Conservation (phyloP, 1,140 invertebrate genomes). For the Oryctes rhinoceros region DNA sequence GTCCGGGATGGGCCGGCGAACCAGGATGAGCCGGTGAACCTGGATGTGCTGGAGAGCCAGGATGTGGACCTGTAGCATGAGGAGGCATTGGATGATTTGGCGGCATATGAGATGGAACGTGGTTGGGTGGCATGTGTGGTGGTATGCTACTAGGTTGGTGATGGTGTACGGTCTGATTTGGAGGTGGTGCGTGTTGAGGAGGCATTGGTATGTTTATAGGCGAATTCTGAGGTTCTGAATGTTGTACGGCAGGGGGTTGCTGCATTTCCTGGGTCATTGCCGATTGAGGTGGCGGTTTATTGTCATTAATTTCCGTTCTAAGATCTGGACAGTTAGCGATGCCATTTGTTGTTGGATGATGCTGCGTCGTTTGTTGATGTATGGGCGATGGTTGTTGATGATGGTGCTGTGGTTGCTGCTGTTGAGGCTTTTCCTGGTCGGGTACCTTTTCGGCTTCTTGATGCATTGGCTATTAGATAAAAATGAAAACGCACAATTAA, state of each 20-base stretch:
- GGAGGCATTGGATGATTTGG: slow-evolving; percentile 41
- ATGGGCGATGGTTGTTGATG: slow-evolving; percentile 44
- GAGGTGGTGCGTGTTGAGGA: slow-evolving; percentile 48
- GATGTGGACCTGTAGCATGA: slow-evolving; percentile 43
- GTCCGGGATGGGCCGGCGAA: slow-evolving; percentile 45
- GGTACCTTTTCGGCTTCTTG: slow-evolving; percentile 39
- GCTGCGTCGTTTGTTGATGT: slow-evolving; percentile 42
- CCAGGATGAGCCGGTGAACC: slow-evolving; percentile 37
- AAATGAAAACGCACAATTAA: slow-evolving; percentile 43
- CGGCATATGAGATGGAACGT: slow-evolving; percentile 52
- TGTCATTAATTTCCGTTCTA: slow-evolving; percentile 21
- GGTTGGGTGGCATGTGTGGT: slow-evolving; percentile 58
- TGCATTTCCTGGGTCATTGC: slow-evolving; percentile 38
- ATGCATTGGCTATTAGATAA: slow-evolving; percentile 51
- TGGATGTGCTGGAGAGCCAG: slow-evolving; percentile 42
- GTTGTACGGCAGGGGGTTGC: slow-evolving; percentile 46
- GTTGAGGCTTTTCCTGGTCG: slow-evolving; percentile 35
- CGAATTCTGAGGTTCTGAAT: slow-evolving; percentile 48
- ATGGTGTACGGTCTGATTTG: slow-evolving; percentile 46
- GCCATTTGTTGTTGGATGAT: neutral
- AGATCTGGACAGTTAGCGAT: neutral
- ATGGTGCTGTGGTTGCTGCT: slow-evolving; percentile 26
- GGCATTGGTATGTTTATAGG: slow-evolving; percentile 43
- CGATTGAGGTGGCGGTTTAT: slow-evolving; percentile 15
- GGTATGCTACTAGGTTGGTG: slow-evolving; percentile 31